Base-by-base conservation (phyloP, 64 coral and sea anemone genomes). In the Orbicella faveolata region DNA sequence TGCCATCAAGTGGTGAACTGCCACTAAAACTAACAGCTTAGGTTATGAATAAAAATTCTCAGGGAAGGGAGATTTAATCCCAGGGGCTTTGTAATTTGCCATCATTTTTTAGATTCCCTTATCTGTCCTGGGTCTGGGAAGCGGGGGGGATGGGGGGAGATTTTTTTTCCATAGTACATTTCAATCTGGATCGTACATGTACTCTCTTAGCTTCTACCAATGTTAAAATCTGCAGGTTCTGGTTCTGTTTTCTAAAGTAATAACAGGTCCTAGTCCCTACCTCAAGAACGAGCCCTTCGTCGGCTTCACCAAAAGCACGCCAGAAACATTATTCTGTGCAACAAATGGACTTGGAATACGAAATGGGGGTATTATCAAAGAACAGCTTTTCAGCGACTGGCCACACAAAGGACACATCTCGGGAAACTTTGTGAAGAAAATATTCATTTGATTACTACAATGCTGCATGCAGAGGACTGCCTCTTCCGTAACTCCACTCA, bases 401-500 rank as follows among this genome's bases (percentile, higher is more conserved):
- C 64, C 65, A 73, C 82, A 85, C n/a, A 85, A 39, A 0, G 82
- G 82, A 33, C 82, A 85, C 4, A 39, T 85, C 12, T 85, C 65
- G 1, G 82, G 82, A 52, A 85, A 85, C 3, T 53, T 72, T 53
- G 82, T 44, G 65, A 85, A 85, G 37, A 85, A 85, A 30, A 85
- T 85, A 85, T 85, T 85, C 65, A 41, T 70, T 15, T 72, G 36
- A 53, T 37, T 70, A 16, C 64, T 85, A 44, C 82, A 85, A 21
- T 85, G 82, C 36, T 85, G 82, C 82, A 85, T 72, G 11, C 82
- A 85, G 65, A 66, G 82, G n/a, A 85, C n/a, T 52, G 14, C 65
- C 3, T 73, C 82, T 51, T 73, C 64, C n/a, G 39, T 44, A 0
- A 3, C 33, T 10, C 1, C 36, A 17, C 33, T 67, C 82, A 85